These are phyloP conservation scores for Apis dorsata DNA, from an alignment of 1,140 invertebrate genomes.

Conservation along the genomic window DNA sequence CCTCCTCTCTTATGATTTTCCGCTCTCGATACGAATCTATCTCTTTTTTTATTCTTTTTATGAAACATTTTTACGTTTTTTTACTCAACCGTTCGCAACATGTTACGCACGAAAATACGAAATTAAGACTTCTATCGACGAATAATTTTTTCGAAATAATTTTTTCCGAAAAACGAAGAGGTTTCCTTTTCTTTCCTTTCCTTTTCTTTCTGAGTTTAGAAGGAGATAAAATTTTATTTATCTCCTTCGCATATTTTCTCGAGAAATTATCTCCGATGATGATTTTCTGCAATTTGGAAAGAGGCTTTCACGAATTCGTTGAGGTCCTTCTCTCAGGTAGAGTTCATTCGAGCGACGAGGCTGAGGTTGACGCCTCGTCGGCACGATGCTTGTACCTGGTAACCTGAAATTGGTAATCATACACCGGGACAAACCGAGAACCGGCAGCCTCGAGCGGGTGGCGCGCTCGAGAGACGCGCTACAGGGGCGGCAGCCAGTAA, in stretches of 20 bases:
- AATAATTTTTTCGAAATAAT: too few relatives aligned
- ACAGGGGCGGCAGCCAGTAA: conserved; percentile 20
- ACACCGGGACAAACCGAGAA: conserved; percentile 54
- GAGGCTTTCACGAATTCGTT: background rate
- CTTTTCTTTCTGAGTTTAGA: background rate
- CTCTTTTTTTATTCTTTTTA: too few relatives aligned
- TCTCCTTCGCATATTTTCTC: fast-evolving
- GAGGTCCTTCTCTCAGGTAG: background rate
- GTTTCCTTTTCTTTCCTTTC: too few relatives aligned
- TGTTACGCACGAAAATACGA: too few relatives aligned
- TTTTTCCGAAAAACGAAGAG: too few relatives aligned
- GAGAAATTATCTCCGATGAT: background rate
- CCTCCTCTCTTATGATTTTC: conserved; percentile 19
- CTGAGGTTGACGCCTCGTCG: conserved; percentile 16
- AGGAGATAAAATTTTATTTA: background rate
- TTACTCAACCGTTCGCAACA: too few relatives aligned
- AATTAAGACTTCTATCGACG: too few relatives aligned
- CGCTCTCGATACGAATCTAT: background rate
- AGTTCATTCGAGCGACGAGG: background rate
- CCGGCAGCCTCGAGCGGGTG: conserved; percentile 40
- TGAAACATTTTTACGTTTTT: too few relatives aligned
- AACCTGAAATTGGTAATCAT: conserved; percentile 61
- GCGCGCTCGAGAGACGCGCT: background rate
- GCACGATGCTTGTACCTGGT: conserved; percentile 29
- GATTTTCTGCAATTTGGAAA: too few relatives aligned